Percentiles rank a stretch among this genome's conserved stretches.
phyloP scores from a whole-genome alignment of 2,888 invertebrate species.

The Nematopogon swammerdamellus region DNA sequence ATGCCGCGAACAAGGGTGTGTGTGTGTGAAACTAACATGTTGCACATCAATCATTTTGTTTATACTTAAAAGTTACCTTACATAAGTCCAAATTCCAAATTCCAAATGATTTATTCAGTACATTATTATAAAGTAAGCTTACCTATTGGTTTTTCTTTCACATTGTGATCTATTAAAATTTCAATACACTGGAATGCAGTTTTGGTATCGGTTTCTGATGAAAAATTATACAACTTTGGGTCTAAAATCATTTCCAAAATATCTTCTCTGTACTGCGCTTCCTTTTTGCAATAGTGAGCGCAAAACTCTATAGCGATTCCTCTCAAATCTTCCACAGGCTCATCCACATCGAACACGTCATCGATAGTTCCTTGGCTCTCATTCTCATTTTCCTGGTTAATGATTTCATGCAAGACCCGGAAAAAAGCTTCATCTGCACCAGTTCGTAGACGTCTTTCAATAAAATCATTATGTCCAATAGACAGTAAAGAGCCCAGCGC shows the following conservation, averaged over 20 bases:
- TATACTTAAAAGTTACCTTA: too few relatives aligned
- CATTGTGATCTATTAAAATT: constrained; percentile 21
- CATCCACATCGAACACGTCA: constrained; percentile 27
- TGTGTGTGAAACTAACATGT: not conserved
- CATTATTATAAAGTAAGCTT: too few relatives aligned
- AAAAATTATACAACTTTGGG: constrained; percentile 29
- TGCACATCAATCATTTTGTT: too few relatives aligned
- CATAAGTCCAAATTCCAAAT: too few relatives aligned
- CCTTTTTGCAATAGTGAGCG: constrained; percentile 32
- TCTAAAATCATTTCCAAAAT: constrained; percentile 33
- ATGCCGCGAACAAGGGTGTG: not conserved
- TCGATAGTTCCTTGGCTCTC: not conserved
- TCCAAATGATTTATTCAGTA: too few relatives aligned
- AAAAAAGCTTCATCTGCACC: constrained; percentile 24
- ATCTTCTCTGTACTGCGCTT: constrained; percentile 27
- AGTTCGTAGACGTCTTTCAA: not conserved
- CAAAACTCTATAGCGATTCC: constrained; percentile 29
- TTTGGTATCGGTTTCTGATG: constrained; percentile 22
- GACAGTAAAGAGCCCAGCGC: constrained; percentile 22
- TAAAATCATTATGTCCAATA: constrained; percentile 18
- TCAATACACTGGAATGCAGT: constrained; percentile 31
- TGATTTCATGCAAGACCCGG: constrained; percentile 26
- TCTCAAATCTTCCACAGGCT: constrained; percentile 20
- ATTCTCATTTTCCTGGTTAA: constrained; percentile 23
- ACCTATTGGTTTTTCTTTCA: constrained; percentile 32